Evolutionary conservation across 92 coral and sea anemone species (phyloP), one percentile per base, ranked within the genome.

Genomic region (Phenganax subtilis): DNA sequence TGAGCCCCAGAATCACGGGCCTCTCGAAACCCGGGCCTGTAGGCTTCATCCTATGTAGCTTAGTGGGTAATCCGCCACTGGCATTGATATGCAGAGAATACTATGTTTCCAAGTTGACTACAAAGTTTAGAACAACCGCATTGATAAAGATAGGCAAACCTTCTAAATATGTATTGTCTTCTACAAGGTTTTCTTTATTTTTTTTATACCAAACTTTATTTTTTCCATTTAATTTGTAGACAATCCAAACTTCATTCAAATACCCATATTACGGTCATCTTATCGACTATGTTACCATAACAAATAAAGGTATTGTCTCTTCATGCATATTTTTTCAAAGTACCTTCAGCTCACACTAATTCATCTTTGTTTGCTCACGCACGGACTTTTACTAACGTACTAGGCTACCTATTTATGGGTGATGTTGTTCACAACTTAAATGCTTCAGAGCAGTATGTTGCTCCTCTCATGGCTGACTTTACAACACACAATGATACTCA

Each of bases 391-490:
- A 30, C 5, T 68, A 0, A n/a, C 11, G 61, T 29, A 59, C 14
- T 60, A 77, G 82, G 82, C n/a, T 77, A 59, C 53, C 82, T 93
- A 55, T 86, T 88, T 72, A 85, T 91, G 71, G 98, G 97, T 6
- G 84, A 76, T 76, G 89, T 90, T 70, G 81, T 82, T 12, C 89
- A 77, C 71, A 84, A 87, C 16, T 87, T 87, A 28, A 81, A 78
- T n/a, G 88, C 92, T 12, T 76, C 87, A 57, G 76, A 89, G 27
- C 96, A 92, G 84, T 93, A 88, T 72, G 88, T 91, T 61, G 97
- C 97, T 3, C 97, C 97, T 15, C 87, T 93, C 5, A 91, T 93
- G 97, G 97, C 97, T 9, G 84, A 83, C 79, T 93, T 93, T 85
- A 85, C 89, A 75, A 88, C 96, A 15, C 59, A 87, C 15, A 77